These are phyloP conservation scores for Epinephelus lanceolatus DNA, from an alignment of 2,113 vertebrate genomes.

Conservation along the genomic window DNA sequence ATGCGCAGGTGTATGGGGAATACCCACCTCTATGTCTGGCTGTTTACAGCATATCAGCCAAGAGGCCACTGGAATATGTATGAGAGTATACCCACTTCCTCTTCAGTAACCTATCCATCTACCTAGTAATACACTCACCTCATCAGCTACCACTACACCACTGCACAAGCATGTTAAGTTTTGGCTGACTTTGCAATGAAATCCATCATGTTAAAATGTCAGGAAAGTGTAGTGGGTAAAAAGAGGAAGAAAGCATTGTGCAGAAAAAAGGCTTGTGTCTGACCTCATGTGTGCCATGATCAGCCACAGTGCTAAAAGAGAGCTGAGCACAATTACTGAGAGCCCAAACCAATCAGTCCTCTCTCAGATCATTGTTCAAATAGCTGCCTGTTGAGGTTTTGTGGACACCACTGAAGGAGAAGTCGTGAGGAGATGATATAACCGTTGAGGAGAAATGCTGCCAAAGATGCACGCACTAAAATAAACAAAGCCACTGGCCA, in stretches of 20 bases:
- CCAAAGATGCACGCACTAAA: slow-evolving; percentile 5
- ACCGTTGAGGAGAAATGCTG: background rate
- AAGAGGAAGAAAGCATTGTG: background rate
- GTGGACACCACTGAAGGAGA: background rate
- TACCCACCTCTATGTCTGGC: too few species aligned
- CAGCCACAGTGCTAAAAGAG: slow-evolving; percentile 2
- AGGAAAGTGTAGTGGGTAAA: background rate
- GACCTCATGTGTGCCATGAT: background rate
- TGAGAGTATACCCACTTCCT: too few species aligned
- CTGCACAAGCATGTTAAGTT: background rate
- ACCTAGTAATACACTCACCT: too few species aligned
- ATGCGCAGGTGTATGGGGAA: too few species aligned
- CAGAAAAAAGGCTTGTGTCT: background rate
- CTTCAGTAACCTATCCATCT: too few species aligned
- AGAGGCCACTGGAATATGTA: too few species aligned
- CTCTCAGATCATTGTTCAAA: slow-evolving; percentile 26
- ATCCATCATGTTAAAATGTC: background rate
- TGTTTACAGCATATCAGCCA: too few species aligned
- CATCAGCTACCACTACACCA: too few species aligned
- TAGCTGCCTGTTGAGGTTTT: slow-evolving; percentile 27
- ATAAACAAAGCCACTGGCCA: background rate
- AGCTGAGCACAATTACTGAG: slow-evolving; percentile 15
- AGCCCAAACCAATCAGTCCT: background rate
- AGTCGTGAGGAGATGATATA: background rate
- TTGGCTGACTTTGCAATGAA: background rate